A percentile compares a stretch with the other conserved stretches of the same genome.
Conservation (phyloP, 2,888 invertebrate genomes). For the Proisotoma minuta region DNA sequence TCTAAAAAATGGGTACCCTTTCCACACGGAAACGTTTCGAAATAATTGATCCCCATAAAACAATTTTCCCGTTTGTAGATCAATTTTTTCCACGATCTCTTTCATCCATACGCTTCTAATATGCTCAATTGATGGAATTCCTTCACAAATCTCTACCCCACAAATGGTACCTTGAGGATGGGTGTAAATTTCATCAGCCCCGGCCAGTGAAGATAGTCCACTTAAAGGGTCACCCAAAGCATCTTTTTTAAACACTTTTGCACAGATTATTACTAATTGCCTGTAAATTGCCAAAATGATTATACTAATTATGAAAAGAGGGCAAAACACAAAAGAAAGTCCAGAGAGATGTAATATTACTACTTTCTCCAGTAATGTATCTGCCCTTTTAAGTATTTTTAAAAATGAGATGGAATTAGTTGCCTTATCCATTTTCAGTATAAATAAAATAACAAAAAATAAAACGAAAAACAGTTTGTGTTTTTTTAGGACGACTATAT, state of each 20-base stretch:
- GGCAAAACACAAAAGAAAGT: too few species aligned
- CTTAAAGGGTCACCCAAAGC: not conserved
- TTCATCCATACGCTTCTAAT: not conserved
- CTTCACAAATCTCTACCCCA: not conserved
- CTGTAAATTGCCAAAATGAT: not conserved
- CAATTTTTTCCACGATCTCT: not conserved
- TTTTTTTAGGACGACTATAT: too few species aligned
- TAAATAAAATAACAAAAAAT: too few species aligned
- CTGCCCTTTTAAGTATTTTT: too few species aligned
- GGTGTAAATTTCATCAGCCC: not conserved
- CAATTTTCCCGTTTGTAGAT: not conserved
- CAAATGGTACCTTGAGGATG: not conserved
- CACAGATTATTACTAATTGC: not conserved
- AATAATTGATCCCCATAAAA: not conserved
- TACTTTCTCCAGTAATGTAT: too few species aligned
- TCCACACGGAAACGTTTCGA: not conserved
- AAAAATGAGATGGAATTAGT: too few species aligned
- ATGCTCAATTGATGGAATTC: not conserved
- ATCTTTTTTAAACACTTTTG: not conserved
- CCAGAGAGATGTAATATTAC: too few species aligned
- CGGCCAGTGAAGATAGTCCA: not conserved
- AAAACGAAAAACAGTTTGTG: too few species aligned
- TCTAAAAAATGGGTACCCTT: not conserved
- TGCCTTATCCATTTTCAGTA: too few species aligned
- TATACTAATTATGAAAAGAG: too few species aligned